phyloP scores from a whole-genome alignment of 2,888 invertebrate species.

The Merodon equestris region DNA sequence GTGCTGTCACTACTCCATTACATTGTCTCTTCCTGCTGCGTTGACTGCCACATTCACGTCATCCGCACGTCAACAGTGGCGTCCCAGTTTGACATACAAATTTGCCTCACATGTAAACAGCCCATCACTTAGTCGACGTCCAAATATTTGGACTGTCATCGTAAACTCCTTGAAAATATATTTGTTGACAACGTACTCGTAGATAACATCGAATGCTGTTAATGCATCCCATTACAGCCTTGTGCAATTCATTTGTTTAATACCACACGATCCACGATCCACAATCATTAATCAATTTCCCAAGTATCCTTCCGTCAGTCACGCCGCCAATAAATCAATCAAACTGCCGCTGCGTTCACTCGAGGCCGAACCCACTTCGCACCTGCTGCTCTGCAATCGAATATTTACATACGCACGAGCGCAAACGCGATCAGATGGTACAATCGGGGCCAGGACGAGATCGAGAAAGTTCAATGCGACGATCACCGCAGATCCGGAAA shows the following conservation, averaged over 20 bases:
- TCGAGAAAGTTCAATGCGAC: no score
- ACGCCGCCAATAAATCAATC: conserved; percentile 63
- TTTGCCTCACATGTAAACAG: no score
- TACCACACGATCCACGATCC: conserved; percentile 42
- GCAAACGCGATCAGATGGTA: conserved; percentile 25
- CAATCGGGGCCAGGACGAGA: no score
- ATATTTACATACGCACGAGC: conserved; percentile 66
- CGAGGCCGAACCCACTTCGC: conserved; percentile 37
- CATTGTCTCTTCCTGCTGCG: no score
- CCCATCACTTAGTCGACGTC: no score
- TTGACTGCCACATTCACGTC: no score
- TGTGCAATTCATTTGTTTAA: conserved; percentile 50
- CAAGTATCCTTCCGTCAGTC: conserved; percentile 41
- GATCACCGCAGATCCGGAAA: conserved; percentile 47
- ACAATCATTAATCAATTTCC: conserved; percentile 60
- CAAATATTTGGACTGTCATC: no score
- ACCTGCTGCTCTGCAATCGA: conserved; percentile 49
- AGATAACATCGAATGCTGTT: background rate
- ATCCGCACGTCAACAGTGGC: background rate
- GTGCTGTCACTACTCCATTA: no score
- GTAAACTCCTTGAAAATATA: no score
- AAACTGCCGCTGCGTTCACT: conserved; percentile 53
- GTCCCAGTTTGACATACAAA: no score
- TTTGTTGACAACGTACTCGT: no score
- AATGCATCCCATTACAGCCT: conserved; percentile 17